Base-by-base conservation (phyloP, 2,797 vertebrate genomes). In the Esox masquinongy region DNA sequence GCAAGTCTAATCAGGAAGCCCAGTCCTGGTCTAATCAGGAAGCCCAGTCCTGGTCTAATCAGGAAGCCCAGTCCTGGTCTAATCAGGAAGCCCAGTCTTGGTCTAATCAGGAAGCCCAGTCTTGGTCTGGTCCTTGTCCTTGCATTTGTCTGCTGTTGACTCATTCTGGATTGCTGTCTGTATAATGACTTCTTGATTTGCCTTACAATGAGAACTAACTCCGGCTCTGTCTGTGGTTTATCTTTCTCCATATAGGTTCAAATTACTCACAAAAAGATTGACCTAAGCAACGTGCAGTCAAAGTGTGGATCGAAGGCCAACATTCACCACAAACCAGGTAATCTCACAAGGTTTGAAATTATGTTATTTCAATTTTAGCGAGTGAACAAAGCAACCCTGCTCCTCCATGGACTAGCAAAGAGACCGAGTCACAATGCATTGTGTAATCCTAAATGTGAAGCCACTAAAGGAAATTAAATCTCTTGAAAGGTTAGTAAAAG, bases 321-420 rank as follows among this genome's bases (percentile, higher is more conserved):
- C 88, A 95, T 97, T 84, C 94, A 92, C 61, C 95, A 97, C 86
- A 97, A 95, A 82, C 95, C 96, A 95, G 96, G 96, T 96, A 90
- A 31, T 24, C 22, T 53, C 43, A 11, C 11, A 47, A 14, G 43
- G 43, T 5, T 39, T 39, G 36, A 39, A 31, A 31, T 31, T 31
- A 31, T 31, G 29, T 31, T 31, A 31, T 31, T 31, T 31, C 29
- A 6, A 26, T 51, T 53, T 51, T 34, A 16, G 26, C 22, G 74
- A 24, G 14, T 53, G 12, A 36, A 9, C 16, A 22, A 29, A 36
- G 17, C 5, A 22, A 56, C 53, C n/a, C 19, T 59, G 56, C 22
- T 73, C 51, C 19, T 6, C 7, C 53, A 59, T 22, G 19, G n/a
- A 22, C 56, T 24, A 59, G 36, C 4, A 39, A 8, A 39, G 7